phyloP scores from a whole-genome alignment of 2,888 invertebrate genomes.

The Hemicrepidius hirtus region DNA sequence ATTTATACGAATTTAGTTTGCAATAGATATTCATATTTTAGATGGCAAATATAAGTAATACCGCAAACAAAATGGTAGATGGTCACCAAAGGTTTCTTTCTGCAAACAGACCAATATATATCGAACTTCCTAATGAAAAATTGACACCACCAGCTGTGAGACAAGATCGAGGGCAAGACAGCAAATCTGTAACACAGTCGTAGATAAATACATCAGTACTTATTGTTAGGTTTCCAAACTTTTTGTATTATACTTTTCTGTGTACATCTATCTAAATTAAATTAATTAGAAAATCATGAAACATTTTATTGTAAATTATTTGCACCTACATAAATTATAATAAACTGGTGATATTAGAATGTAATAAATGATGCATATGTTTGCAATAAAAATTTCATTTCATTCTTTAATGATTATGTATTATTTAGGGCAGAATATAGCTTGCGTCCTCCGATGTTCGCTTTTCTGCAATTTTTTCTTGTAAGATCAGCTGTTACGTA shows the following conservation, averaged over 20 bases:
- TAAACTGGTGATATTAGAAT: slow-evolving; percentile 27
- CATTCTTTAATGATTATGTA: not conserved
- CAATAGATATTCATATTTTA: slow-evolving; percentile 39
- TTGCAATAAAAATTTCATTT: slow-evolving; percentile 2
- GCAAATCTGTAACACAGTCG: slow-evolving; percentile 22
- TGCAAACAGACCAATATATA: slow-evolving; percentile 80
- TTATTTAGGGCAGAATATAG: too few species aligned
- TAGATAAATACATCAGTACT: not conserved
- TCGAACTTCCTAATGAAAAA: slow-evolving; percentile 80
- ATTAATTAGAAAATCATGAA: slow-evolving; percentile 13
- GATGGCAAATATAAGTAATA: slow-evolving; percentile 73
- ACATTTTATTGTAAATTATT: slow-evolving; percentile 25
- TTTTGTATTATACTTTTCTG: slow-evolving; percentile 29
- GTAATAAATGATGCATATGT: not conserved
- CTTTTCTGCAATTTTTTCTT: too few species aligned
- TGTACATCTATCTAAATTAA: slow-evolving; percentile 16
- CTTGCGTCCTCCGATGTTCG: too few species aligned
- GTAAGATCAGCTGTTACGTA: too few species aligned
- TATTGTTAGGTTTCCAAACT: not conserved
- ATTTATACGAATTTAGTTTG: slow-evolving; percentile 10
- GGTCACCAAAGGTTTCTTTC: slow-evolving; percentile 76
- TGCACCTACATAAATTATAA: slow-evolving; percentile 23
- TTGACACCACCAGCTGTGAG: slow-evolving; percentile 47
- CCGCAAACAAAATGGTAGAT: slow-evolving; percentile 72
- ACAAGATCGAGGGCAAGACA: slow-evolving; percentile 34